Base-by-base conservation (phyloP, 2,113 vertebrate genomes). In the Raja brachyura region DNA sequence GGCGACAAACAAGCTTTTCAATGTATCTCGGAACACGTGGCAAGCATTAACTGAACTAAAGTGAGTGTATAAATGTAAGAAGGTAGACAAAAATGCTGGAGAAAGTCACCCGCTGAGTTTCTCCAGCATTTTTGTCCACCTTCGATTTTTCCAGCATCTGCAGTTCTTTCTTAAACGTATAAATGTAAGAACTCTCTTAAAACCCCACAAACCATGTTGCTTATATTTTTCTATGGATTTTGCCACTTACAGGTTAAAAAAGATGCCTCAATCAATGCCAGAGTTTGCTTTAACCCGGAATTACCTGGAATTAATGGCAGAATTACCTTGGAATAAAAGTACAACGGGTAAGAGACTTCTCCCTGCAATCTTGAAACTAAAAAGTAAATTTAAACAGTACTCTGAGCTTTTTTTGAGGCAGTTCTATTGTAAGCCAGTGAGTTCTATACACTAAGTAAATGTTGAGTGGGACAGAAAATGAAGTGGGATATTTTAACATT, bases 251-350 rank as follows among this genome's bases (percentile, higher is more conserved):
- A 99, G 99, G 93, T 95, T 99, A 93, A 99, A 98, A 96, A 99
- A 99, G 96, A 99, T 99, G 99, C 98, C 98, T 77, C 98, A 98
- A 94, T 99, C 99, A 56, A 99, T 99, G 98, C 99, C 98, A 2
- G 99, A 99, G 94, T 99, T 97, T 76, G 97, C 98, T 39, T 96
- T 99, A 93, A 99, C 98, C 13, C 97, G 98, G 92, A 99, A 98
- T 96, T 99, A 99, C 94, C 95, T 99, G 95, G 99, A 99, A 86
- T 96, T 99, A 93, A 99, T 99, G 98, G 97, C 99, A 81, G 98
- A 99, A 94, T 95, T 99, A 93, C 99, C 98, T 0, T 99, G 98
- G 99, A 98, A 95, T 94, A 99, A 98, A 95, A 98, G 96, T 94
- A 99, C 98, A 0, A 99, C 97, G 95, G 99, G 99, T 98, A 93